Base-by-base conservation (phyloP, 2,113 vertebrate species). In the Callipepla californica region DNA sequence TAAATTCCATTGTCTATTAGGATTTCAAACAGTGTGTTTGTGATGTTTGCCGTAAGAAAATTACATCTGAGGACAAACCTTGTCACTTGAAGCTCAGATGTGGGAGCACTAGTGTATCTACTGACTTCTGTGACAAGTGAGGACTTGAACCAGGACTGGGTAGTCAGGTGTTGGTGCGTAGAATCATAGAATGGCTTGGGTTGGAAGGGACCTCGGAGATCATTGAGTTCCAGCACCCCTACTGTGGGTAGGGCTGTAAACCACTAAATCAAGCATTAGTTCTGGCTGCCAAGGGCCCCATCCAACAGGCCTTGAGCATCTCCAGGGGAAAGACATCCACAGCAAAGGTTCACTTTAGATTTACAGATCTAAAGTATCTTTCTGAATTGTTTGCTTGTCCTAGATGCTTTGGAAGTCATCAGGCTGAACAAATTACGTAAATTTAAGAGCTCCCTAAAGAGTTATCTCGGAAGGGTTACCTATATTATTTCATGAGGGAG, bases 391-490 rank as follows among this genome's bases (percentile, higher is more conserved):
- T 68, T 87, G 2, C 18, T 77, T 80, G 14, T 28, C 26, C 14
- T 80, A 62, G 74, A 42, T 21, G 19, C 2, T 50, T 77, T 5
- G 42, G 22, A 85, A 59, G 9, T 8, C 11, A 73, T 30, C 6
- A 67, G 67, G 3, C 5, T 48, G 34, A 82, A 59, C 1, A 65
- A 85, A 73, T 0, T 5, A 2, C 20, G 9, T 13, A 70, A 7
- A 25, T 5, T 72, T 1, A 28, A 11, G 11, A 7, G 2, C 1
- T 47, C 25, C 55, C 8, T 47, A 5, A 69, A 36, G 6, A 40
- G 2, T 58, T 74, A 25, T 59, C 8, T 73, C 20, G 51, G 4
- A 69, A 36, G 5, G n/a, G 2, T 58, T 74, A 32, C 5, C 63
- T 17, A 6, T 3, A 44, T 44, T 44, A 44, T 44, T 44, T 14